These are phyloP conservation scores for Crocuta crocuta DNA, from an alignment of 2,113 vertebrate genomes.

Conservation along the genomic window DNA sequence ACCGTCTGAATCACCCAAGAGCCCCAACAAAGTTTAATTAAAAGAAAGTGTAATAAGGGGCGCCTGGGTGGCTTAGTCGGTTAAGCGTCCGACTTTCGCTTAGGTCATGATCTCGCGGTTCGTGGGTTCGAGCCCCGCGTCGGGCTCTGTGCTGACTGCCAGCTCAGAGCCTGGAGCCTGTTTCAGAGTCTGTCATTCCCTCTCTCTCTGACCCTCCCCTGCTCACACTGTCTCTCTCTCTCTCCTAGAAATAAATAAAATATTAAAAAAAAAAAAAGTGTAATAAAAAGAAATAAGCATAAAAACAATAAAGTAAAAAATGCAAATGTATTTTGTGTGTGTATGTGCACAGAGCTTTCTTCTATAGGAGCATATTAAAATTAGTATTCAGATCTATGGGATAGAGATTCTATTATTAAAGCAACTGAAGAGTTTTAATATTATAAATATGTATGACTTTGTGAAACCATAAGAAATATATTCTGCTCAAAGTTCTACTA, in stretches of 20 bases:
- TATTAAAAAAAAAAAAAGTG: constrained; percentile 57
- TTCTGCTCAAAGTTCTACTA: constrained; percentile 86
- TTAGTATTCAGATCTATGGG: constrained; percentile 84
- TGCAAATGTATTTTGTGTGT: constrained; percentile 59
- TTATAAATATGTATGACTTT: constrained; percentile 89
- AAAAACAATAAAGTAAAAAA: constrained; percentile 54
- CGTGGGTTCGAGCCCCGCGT: too few relatives aligned
- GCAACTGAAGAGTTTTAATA: constrained; percentile 85
- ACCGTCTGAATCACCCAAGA: too few relatives aligned
- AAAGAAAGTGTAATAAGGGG: constrained; percentile 19
- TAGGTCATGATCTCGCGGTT: too few relatives aligned
- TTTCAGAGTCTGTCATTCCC: too few relatives aligned
- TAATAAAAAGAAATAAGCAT: constrained; percentile 66
- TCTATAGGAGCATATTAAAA: constrained; percentile 72
- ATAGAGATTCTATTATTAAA: constrained; percentile 86
- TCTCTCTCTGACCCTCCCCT: too few relatives aligned
- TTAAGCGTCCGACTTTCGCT: too few relatives aligned
- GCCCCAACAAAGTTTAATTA: too few relatives aligned
- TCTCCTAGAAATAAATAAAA: too few relatives aligned
- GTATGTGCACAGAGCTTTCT: constrained; percentile 56
- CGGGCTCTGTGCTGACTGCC: too few relatives aligned
- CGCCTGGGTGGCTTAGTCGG: too few relatives aligned
- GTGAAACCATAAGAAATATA: constrained; percentile 86
- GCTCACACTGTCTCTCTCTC: too few relatives aligned
- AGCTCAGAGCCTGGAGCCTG: too few relatives aligned